These are phyloP conservation scores for Cetoscarus ocellatus DNA, from an alignment of 2,797 vertebrate species.

Conservation along the genomic window DNA sequence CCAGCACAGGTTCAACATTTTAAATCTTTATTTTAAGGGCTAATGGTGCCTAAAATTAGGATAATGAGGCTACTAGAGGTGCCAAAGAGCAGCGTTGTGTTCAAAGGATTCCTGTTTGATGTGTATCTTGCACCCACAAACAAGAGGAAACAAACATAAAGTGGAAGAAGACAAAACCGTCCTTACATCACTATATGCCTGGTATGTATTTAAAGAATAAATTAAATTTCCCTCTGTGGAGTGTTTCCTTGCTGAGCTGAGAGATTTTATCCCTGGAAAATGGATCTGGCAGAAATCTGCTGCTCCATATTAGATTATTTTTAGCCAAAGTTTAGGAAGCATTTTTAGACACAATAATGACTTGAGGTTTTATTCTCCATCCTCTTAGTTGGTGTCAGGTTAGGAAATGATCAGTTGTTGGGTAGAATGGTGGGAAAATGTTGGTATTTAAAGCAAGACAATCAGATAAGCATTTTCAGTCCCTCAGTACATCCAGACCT, in stretches of 20 bases:
- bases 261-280: neutral
- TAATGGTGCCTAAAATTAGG: neutral
- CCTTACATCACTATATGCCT: neutral
- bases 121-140: neutral
- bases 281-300: neutral
- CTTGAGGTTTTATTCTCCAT: neutral
- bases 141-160: neutral
- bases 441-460: no score
- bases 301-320: neutral
- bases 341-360: neutral
- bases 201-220: neutral
- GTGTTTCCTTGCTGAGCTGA: neutral
- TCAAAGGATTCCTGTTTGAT: neutral
- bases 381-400: neutral
- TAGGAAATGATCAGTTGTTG: neutral
- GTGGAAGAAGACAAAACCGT: neutral
- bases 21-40: slow-evolving; percentile 4
- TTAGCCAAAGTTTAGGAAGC: neutral
- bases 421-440: no score
- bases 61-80: neutral
- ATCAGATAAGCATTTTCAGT: no score
- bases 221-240: neutral
- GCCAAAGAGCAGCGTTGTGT: neutral
- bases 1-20: neutral
- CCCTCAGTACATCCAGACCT: no score